Evolutionary conservation across 2,797 vertebrate species (phyloP).

Genomic region (Pogonophryne albipinna): DNA sequence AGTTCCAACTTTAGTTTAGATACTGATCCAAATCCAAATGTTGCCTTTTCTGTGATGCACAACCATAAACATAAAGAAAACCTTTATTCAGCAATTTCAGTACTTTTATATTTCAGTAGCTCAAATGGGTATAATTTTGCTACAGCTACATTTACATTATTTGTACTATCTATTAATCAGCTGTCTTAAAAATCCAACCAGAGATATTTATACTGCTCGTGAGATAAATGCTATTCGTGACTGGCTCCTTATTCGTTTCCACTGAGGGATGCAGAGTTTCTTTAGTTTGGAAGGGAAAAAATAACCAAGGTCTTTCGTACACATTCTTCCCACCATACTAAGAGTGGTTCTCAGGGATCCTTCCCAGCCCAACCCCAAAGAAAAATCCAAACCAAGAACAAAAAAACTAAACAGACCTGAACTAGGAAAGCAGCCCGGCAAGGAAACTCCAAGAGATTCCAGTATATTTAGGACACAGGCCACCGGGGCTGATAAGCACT

Average conservation of each 20-base stretch:
- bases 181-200: conserved; percentile 62
- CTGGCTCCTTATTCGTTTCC: conserved; percentile 62
- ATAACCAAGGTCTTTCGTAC: conserved; percentile 42
- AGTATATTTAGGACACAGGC: conserved; percentile 56
- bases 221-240: conserved; percentile 67
- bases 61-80: conserved; percentile 38
- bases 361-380: conserved; percentile 74
- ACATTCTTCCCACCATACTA: conserved; percentile 69
- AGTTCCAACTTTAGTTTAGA: conserved; percentile 13
- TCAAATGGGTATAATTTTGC: conserved; percentile 54
- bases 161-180: conserved; percentile 65
- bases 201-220: conserved; percentile 56
- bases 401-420: conserved; percentile 77
- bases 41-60: conserved; percentile 6
- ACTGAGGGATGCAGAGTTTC: conserved; percentile 55
- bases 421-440: conserved; percentile 21
- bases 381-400: conserved; percentile 73
- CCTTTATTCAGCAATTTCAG: conserved; percentile 22
- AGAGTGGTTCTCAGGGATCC: conserved; percentile 68
- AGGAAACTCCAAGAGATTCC: conserved; percentile 56
- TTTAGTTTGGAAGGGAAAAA: conserved; percentile 45
- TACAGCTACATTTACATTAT: conserved; percentile 25
- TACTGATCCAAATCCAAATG: conserved; percentile 28
- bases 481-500: conserved; percentile 60
- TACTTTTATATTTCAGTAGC: conserved; percentile 38